phyloP scores from a whole-genome alignment of 2,113 vertebrate species.

The Lathamus discolor region DNA sequence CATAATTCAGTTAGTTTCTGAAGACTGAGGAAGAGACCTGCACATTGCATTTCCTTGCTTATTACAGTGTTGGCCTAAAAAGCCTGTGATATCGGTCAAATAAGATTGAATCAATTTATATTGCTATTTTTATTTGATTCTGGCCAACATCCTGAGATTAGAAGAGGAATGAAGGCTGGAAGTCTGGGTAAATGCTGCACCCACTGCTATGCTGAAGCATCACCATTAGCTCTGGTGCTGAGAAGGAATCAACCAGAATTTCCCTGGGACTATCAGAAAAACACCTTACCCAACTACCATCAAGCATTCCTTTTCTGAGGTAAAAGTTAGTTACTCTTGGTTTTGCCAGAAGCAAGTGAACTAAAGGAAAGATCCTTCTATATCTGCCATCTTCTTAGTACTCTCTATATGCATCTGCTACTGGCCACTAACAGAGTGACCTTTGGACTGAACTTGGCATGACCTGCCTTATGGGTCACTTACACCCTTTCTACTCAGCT shows the following conservation, averaged over 20 bases:
- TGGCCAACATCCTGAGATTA: neutral
- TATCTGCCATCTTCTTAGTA: neutral
- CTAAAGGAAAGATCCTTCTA: accelerated
- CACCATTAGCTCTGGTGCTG: neutral
- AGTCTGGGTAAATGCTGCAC: neutral
- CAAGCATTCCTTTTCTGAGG: neutral
- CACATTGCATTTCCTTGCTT: neutral
- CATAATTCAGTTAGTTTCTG: neutral
- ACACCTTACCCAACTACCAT: neutral
- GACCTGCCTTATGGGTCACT: neutral
- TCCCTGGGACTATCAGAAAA: neutral
- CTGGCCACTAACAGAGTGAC: neutral
- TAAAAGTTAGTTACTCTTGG: accelerated
- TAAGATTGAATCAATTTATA: neutral
- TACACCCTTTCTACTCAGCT: neutral
- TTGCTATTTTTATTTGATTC: neutral
- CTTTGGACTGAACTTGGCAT: neutral
- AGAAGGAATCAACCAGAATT: neutral
- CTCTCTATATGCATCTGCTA: neutral
- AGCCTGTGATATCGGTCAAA: neutral
- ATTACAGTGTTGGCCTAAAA: neutral
- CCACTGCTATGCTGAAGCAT: neutral
- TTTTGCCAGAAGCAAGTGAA: neutral
- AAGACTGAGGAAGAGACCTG: neutral
- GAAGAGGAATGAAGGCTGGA: neutral